A percentile compares a stretch with the other conserved stretches of the same genome.
Conservation (phyloP, 2,888 invertebrate genomes). For the Nesidiocoris tenuis region DNA sequence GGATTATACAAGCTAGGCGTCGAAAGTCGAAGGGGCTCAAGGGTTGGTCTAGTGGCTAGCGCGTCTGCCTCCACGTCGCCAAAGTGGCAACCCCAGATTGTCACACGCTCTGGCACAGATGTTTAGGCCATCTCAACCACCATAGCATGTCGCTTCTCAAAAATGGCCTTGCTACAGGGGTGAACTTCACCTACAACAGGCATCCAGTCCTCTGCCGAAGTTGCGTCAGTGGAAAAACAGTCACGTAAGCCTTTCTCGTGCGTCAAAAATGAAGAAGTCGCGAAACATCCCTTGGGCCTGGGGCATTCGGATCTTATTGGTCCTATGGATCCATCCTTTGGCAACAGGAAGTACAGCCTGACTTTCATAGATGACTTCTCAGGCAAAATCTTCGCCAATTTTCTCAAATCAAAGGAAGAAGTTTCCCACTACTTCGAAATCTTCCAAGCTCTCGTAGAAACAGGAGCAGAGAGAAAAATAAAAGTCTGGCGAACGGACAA, state of each 20-base stretch:
- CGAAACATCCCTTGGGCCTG: background rate
- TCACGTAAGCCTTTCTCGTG: background rate
- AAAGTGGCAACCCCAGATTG: too few species aligned
- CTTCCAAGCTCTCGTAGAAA: slow-evolving; percentile 27
- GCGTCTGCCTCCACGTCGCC: too few species aligned
- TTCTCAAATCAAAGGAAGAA: slow-evolving; percentile 21
- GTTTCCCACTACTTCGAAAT: slow-evolving; percentile 2
- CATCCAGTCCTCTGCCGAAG: background rate
- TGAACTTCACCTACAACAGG: background rate
- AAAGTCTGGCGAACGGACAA: slow-evolving; percentile 25
- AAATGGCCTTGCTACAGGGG: background rate
- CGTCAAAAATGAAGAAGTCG: background rate
- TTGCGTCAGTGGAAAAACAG: slow-evolving; percentile 20
- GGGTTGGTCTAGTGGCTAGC: too few species aligned
- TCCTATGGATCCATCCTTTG: slow-evolving; percentile 49
- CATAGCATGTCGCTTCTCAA: background rate
- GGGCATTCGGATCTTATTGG: slow-evolving; percentile 28
- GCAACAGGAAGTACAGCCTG: slow-evolving; percentile 45
- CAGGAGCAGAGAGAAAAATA: slow-evolving; percentile 8
- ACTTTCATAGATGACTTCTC: slow-evolving; percentile 26
- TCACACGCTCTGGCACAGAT: background rate
- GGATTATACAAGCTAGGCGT: background rate
- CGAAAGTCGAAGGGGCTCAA: too few species aligned
- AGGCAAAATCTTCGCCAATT: slow-evolving; percentile 23
- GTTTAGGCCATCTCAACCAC: slow-evolving; percentile 3